Conservation (phyloP, 2,888 invertebrate species). For the Glaucopsyche alexis region DNA sequence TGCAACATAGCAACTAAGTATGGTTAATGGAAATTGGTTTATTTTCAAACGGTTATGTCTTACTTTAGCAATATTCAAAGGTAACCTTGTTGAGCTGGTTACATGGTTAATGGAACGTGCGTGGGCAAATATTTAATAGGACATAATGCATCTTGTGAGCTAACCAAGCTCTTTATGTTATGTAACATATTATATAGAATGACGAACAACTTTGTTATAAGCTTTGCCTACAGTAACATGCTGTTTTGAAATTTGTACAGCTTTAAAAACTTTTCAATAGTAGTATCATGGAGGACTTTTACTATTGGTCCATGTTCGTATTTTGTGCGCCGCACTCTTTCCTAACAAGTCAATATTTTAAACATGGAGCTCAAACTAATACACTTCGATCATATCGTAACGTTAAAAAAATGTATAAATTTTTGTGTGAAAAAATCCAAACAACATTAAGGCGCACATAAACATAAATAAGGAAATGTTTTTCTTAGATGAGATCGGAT, state of each 20-base stretch:
- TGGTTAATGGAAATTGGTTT: background rate
- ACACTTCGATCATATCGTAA: no score
- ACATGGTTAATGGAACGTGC: background rate
- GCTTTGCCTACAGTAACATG: no score
- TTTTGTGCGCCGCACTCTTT: no score
- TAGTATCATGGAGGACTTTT: no score
- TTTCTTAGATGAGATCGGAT: background rate
- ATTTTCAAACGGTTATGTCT: background rate
- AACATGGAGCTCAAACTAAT: no score
- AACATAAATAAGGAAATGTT: constrained; percentile 23
- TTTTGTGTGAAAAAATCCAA: background rate
- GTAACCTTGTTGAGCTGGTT: background rate
- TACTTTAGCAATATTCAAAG: background rate
- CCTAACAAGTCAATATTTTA: no score
- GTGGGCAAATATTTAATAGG: background rate
- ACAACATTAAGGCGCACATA: background rate
- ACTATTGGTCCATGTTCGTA: no score
- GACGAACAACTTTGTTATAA: no score
- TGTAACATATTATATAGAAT: background rate
- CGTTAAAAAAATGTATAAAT: no score
- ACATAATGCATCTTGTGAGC: background rate
- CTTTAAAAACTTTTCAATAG: no score
- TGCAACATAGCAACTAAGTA: background rate
- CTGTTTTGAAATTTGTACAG: no score
- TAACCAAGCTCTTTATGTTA: background rate